A percentile compares a stretch with the other conserved stretches of the same genome.
Evolutionary conservation across 1,140 invertebrate species (phyloP).

Genomic region (Ostrea edulis): DNA sequence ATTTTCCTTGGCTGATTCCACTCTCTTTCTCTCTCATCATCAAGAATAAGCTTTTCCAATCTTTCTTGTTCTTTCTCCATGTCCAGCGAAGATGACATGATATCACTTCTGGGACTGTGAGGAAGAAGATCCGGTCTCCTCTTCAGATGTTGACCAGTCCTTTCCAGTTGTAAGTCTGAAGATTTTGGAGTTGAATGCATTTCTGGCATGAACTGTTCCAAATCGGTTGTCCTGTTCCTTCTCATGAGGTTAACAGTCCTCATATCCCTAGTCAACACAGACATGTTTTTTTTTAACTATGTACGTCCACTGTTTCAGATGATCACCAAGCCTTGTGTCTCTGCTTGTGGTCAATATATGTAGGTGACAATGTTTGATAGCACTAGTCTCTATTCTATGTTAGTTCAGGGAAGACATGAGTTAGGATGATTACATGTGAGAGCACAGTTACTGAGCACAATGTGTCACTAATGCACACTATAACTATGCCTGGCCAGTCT

Average conservation of each 20-base stretch:
- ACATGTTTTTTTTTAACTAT: neutral
- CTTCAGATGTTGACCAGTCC: neutral
- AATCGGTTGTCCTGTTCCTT: neutral
- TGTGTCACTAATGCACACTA: slow-evolving; percentile 46
- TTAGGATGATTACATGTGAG: slow-evolving; percentile 34
- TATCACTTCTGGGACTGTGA: slow-evolving; percentile 27
- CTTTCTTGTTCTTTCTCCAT: slow-evolving; percentile 17
- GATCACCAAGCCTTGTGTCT: neutral
- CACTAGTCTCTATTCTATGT: slow-evolving; percentile 39
- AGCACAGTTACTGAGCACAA: slow-evolving; percentile 30
- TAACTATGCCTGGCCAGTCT: slow-evolving; percentile 36
- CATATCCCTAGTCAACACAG: neutral
- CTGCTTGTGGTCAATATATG: slow-evolving; percentile 15
- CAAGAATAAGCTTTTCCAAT: slow-evolving; percentile 6
- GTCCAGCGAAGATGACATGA: neutral
- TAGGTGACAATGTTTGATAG: slow-evolving; percentile 39
- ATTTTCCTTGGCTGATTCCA: slow-evolving; percentile 35
- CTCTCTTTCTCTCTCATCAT: neutral
- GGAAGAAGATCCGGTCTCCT: slow-evolving; percentile 45
- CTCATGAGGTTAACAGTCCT: slow-evolving; percentile 18
- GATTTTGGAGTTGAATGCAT: slow-evolving; percentile 53
- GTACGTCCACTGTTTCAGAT: neutral
- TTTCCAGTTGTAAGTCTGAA: slow-evolving; percentile 43
- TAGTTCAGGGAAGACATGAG: slow-evolving; percentile 35
- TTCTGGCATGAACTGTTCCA: slow-evolving; percentile 41